Base-by-base conservation (phyloP, 2,797 vertebrate species). In the Anomalospiza imberbis region DNA sequence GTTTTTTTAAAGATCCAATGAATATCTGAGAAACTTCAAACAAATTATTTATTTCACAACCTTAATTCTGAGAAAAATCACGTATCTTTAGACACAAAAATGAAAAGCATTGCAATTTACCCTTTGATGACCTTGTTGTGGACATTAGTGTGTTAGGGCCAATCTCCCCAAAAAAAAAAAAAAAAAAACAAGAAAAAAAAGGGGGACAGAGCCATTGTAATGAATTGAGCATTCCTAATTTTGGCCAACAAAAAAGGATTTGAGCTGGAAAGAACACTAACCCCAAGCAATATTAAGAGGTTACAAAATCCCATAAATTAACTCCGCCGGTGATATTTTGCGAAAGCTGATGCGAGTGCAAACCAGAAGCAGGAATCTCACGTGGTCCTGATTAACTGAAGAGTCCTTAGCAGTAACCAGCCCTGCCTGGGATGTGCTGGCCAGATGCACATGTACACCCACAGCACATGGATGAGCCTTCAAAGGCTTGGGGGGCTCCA, bases 231-330 rank as follows among this genome's bases (percentile, higher is more conserved):
- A 68, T 81, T 91, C 63, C 83, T 76, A 79, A 76, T 95, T 79
- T 79, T 89, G 88, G 77, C 50, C 83, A 85, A 14, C 55, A 87
- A 34, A 78, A 80, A 89, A 66, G 34, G 20, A 66, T 34, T 75
- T 1, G 17, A 57, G 67, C 62, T 67, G 63, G 79, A 85, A 94
- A 57, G 91, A 95, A 36, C 65, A 9, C 80, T 79, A 81, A 92
- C 70, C 89, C 77, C 74, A 17, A 95, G 91, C 89, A 87, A 91
- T 93, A 94, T 76, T 88, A 88, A 85, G 77, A 90, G 94, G 93
- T 91, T 96, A 95, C 88, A 93, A 96, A 96, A 93, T 93, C 91
- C 71, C 96, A 91, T 85, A 94, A 94, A 96, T 94, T 88, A 93
- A 91, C 88, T 88, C 74, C 0, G 2, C 88, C 48, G 44, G 94